These are phyloP conservation scores for Ginglymostoma cirratum DNA, from an alignment of 2,113 vertebrate genomes.

Conservation along the genomic window DNA sequence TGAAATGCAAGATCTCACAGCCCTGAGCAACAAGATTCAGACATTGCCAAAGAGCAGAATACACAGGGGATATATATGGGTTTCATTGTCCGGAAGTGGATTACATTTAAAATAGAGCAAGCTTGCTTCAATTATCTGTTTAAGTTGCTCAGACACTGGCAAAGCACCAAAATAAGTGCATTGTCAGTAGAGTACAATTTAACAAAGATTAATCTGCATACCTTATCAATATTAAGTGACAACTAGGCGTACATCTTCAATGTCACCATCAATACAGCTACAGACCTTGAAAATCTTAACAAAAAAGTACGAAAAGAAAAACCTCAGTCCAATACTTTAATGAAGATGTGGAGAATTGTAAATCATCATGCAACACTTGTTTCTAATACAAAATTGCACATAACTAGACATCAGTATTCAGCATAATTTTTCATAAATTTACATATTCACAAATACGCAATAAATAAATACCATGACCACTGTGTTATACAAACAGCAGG, in stretches of 20 bases:
- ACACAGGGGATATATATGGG: neutral
- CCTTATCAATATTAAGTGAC: neutral
- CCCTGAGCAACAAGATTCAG: neutral
- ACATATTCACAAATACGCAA: neutral
- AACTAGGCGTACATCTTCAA: neutral
- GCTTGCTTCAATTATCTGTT: neutral
- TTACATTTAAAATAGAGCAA: neutral
- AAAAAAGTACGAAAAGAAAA: neutral
- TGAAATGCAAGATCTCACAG: neutral
- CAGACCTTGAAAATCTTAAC: neutral
- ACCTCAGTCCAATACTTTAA: neutral
- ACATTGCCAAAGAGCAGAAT: neutral
- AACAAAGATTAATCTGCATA: neutral
- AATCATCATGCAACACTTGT: neutral
- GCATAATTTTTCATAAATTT: slow-evolving; percentile 4
- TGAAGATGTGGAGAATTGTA: neutral
- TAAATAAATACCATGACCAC: neutral
- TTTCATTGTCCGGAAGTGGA: neutral
- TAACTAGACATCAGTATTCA: no score
- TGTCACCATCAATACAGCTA: no score
- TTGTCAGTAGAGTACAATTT: neutral
- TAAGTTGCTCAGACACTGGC: neutral
- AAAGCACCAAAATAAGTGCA: neutral
- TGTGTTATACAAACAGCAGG: neutral
- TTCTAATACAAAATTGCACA: neutral